A percentile compares a stretch with the other conserved stretches of the same genome.
phyloP scores from a whole-genome alignment of 2,113 vertebrate species.

The Bucco capensis region DNA sequence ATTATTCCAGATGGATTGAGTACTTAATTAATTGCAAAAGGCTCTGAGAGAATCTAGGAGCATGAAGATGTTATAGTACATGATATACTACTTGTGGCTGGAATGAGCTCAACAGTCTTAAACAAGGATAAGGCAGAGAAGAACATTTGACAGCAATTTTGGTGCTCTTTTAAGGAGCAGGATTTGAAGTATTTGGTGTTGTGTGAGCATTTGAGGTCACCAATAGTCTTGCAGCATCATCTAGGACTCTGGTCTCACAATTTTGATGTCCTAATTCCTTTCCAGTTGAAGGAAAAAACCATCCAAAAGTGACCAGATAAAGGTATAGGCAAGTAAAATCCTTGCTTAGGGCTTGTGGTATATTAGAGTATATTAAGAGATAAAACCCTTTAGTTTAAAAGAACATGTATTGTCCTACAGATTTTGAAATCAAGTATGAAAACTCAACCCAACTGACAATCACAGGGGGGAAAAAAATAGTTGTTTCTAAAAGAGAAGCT shows the following conservation, averaged over 20 bases:
- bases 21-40: not conserved
- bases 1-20: not conserved
- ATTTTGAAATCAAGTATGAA: not conserved
- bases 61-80: not conserved
- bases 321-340: not conserved
- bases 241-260: not conserved
- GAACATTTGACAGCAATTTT: not conserved
- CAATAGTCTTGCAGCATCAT: not conserved
- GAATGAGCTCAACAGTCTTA: not conserved
- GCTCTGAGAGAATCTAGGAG: not conserved
- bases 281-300: not conserved
- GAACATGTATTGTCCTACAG: not conserved
- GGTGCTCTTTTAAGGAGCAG: not conserved
- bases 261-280: not conserved
- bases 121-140: not conserved
- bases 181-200: not conserved
- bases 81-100: not conserved
- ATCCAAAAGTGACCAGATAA: not conserved
- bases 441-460: not conserved
- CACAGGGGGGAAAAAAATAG: not conserved
- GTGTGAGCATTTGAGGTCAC: not conserved
- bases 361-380: not conserved
- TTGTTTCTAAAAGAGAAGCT: not conserved
- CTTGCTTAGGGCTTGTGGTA: rapidly evolving
- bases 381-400: not conserved